Evolutionary conservation across 2,888 invertebrate genomes (phyloP), one percentile per base, ranked within the genome.

Genomic region (Creontiades dilutus): DNA sequence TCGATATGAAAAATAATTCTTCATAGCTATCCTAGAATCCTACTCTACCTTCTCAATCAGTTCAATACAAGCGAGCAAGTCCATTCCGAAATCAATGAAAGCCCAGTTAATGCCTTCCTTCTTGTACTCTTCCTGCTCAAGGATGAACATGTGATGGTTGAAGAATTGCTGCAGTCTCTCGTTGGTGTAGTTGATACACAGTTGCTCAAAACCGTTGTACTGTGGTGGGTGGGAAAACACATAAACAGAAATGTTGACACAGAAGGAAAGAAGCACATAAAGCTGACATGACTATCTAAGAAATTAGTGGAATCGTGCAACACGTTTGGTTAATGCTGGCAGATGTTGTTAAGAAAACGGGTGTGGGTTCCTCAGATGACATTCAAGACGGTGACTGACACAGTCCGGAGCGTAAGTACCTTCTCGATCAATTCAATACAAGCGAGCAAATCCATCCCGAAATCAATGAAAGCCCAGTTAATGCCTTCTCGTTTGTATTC

Each of bases 101-200:
- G 96, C 96, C 99, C 99, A 99, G 93, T 97, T 95, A 94, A 99
- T 99, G 93, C 99, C 99, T 95, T 99, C 99, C 93, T 95, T 96
- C 93, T 97, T 98, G 95, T 99, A 99, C 94, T 99, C 99, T 94
- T 99, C 99, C 96, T 99, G 99, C 94, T 99, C 99, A 94, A 99
- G 95, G 92, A 99, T 98, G 94, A 99, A 99, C 99, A 99, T 99
- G 96, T 98, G 97, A 94, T 99, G 99, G 95, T 99, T 99, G 96
- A 99, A 99, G 95, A 99, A 99, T 95, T 99, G 99, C 95, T 99
- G 99, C 92, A 99, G 96, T 95, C 99, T 98, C 95, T 99, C 99
- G 94, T 99, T 99, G 94, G 99, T 99, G 95, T 99, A 99, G 96
- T 99, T 99, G 96, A 99, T 99, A 96, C 99, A 99, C 94, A 99